A percentile compares a stretch with the other conserved stretches of the same genome.
Evolutionary conservation across 2,113 vertebrate genomes (phyloP).

Genomic region (Polyodon spathula): DNA sequence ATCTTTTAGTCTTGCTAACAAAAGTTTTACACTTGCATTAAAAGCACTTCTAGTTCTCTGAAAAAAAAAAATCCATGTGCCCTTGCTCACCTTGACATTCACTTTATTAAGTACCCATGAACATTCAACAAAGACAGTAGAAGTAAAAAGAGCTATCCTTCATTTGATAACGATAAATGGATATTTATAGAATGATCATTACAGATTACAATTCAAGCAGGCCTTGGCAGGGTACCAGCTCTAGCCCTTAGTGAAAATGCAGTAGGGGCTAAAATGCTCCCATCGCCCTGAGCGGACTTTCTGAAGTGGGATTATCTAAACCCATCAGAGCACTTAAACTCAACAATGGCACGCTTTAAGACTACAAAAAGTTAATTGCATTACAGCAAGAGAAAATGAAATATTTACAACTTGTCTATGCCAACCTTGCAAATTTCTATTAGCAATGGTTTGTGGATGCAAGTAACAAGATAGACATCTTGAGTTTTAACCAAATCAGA

Average conservation of each 20-base stretch:
- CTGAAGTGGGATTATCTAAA: slow-evolving; percentile 45
- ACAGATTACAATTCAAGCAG: slow-evolving; percentile 39
- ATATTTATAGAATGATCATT: slow-evolving; percentile 42
- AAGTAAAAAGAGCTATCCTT: slow-evolving; percentile 36
- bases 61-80: no score
- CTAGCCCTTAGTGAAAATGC: slow-evolving; percentile 22
- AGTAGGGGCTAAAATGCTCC: slow-evolving; percentile 43
- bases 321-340: slow-evolving; percentile 31
- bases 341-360: slow-evolving; percentile 38
- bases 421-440: slow-evolving; percentile 18
- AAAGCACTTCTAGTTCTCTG: no score
- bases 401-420: slow-evolving; percentile 27
- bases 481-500: neutral
- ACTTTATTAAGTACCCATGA: no score
- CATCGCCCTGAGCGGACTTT: slow-evolving; percentile 46
- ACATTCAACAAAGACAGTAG: slow-evolving; percentile 31
- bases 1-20: no score
- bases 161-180: slow-evolving; percentile 50
- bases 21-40: no score
- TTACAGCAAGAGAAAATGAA: slow-evolving; percentile 21
- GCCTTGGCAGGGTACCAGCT: slow-evolving; percentile 41
- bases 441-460: slow-evolving; percentile 18
- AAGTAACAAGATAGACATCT: slow-evolving; percentile 15
- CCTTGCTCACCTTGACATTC: no score
- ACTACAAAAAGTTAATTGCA: slow-evolving; percentile 30